Base-by-base conservation (phyloP, 1,140 invertebrate genomes). In the Calliopsis andreniformis region DNA sequence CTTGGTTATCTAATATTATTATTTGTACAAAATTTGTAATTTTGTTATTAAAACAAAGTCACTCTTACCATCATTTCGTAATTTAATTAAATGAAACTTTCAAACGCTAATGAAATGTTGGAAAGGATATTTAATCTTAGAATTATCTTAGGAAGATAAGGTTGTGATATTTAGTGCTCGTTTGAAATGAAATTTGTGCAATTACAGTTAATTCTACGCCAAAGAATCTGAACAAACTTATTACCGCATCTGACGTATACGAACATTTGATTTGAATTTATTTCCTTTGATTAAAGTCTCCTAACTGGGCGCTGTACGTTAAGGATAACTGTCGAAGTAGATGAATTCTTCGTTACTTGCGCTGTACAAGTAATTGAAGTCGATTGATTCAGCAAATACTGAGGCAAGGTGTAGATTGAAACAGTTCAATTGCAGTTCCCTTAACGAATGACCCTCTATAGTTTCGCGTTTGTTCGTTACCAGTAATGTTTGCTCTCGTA, bases 401-500 rank as follows among this genome's bases (percentile, higher is more conserved):
- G 5, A 32, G 16, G 42, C 25, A 49, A 42, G 45, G 35, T 39
- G 35, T 39, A 10, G n/a, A 70, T 35, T 14, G 12, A 32, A 30
- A 35, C 35, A 32, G 16, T 72, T 62, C 20, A 43, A 55, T 77
- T 49, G 14, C 18, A 23, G 16, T 67, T 73, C 42, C 78, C 45
- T 55, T 62, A 73, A 61, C 58, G 59, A 76, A 61, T 77, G 76
- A 79, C 68, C 58, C 64, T 39, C 35, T 53, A 42, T 23, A 59
- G 35, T 51, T 16, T 71, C 78, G 63, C 64, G 64, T 76, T 51
- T 73, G 71, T 84, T 63, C 73, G 66, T 83, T 85, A 73, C 67
- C 43, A 68, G 67, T 63, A 64, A 82, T 85, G 80, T 66, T 75
- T 85, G 79, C 84, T 75, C 80, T 67, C 79, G 82, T 88, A 73